These are phyloP conservation scores for Thymelicus lineola DNA, from an alignment of 2,888 invertebrate species.

Conservation along the genomic window DNA sequence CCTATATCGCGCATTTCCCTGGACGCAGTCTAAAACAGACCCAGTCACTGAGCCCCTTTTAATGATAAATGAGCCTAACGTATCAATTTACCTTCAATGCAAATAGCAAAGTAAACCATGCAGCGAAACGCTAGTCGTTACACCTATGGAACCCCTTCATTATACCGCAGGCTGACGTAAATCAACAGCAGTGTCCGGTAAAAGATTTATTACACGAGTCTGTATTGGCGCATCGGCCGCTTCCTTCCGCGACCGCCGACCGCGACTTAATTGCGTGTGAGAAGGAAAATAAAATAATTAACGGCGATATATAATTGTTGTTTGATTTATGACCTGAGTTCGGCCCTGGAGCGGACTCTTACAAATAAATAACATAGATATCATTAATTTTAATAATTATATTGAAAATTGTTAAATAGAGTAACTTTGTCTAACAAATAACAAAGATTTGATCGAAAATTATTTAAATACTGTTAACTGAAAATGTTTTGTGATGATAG, in stretches of 20 bases:
- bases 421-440: too few relatives aligned
- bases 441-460: too few relatives aligned
- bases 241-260: slow-evolving; percentile 39
- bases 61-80: slow-evolving; percentile 1
- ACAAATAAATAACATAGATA: too few relatives aligned
- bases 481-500: neutral
- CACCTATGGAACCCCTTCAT: slow-evolving; percentile 45
- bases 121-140: neutral
- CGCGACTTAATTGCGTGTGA: slow-evolving; percentile 63
- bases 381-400: too few relatives aligned
- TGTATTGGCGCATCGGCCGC: slow-evolving; percentile 50
- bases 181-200: slow-evolving; percentile 59
- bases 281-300: slow-evolving; percentile 65
- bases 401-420: too few relatives aligned
- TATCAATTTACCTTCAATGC: neutral
- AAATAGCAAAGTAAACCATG: slow-evolving; percentile 6
- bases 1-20: too few relatives aligned
- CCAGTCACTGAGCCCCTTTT: neutral
- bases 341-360: too few relatives aligned
- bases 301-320: slow-evolving; percentile 50
- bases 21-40: too few relatives aligned
- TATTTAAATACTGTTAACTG: too few relatives aligned
- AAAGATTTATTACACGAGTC: slow-evolving; percentile 57
- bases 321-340: slow-evolving; percentile 15
- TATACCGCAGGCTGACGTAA: slow-evolving; percentile 58